phyloP scores from a whole-genome alignment of 2,797 vertebrate species.

The Schizopygopsis pylzovi region DNA sequence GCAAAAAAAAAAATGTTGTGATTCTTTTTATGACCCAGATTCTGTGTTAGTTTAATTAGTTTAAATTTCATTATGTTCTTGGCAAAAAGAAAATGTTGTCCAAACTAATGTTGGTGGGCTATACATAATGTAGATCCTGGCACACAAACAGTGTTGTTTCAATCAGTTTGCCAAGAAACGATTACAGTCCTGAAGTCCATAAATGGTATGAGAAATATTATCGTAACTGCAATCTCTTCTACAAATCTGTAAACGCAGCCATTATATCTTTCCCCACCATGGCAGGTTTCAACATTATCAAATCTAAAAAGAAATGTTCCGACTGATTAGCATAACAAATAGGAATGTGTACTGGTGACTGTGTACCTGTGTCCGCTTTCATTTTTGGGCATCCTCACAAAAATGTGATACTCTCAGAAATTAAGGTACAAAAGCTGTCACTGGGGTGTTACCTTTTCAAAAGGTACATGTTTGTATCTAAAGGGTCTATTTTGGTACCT shows the following conservation, averaged over 20 bases:
- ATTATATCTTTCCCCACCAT: not conserved
- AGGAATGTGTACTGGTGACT: not conserved
- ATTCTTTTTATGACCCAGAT: not conserved
- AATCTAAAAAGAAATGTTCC: constrained; percentile 12
- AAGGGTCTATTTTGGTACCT: not conserved
- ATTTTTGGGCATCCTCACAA: constrained; percentile 4
- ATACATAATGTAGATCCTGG: constrained; percentile 39
- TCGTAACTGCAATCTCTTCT: constrained; percentile 20
- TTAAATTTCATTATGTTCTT: constrained; percentile 33
- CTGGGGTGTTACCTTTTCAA: too few relatives aligned
- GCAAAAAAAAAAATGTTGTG: not conserved
- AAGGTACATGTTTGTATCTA: not conserved
- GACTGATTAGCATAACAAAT: not conserved
- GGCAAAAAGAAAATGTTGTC: constrained; percentile 10
- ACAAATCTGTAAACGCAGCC: constrained; percentile 7
- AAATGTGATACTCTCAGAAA: not conserved
- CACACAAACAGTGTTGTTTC: constrained; percentile 16
- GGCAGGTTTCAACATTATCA: not conserved
- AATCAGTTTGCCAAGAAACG: constrained; percentile 29
- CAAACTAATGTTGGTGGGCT: constrained; percentile 41
- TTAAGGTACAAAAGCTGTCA: too few relatives aligned
- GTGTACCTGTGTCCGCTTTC: not conserved
- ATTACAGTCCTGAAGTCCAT: constrained; percentile 12
- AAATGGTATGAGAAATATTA: constrained; percentile 36
- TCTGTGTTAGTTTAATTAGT: not conserved